A percentile compares a stretch with the other conserved stretches of the same genome.
Conservation (phyloP, 2,888 invertebrate genomes). For the Aphidoletes aphidimyza region DNA sequence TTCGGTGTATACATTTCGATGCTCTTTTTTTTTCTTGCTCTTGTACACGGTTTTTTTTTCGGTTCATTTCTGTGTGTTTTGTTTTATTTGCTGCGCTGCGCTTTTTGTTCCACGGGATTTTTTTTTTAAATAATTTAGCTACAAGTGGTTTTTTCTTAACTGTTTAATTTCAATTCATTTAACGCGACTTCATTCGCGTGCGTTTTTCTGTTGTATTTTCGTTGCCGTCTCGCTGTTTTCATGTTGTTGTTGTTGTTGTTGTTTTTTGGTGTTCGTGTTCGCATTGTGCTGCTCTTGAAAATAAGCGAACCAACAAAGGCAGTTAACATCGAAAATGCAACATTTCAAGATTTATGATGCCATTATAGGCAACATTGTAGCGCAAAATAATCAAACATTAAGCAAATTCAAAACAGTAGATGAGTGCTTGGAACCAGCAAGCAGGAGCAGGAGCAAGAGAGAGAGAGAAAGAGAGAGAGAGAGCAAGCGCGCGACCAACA, state of each 20-base stretch:
- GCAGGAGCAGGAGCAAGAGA: background rate
- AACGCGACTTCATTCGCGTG: background rate
- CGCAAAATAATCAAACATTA: conserved; percentile 38
- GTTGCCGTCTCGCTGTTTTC: background rate
- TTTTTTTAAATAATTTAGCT: conserved; percentile 50
- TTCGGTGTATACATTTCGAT: background rate
- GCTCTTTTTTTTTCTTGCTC: background rate
- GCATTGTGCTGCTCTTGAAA: conserved; percentile 24
- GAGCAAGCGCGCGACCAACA: no score
- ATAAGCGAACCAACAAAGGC: conserved; percentile 30
- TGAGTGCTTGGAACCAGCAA: background rate
- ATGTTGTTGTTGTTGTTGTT: background rate
- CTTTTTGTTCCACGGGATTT: conserved; percentile 19
- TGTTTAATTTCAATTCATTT: conserved; percentile 21
- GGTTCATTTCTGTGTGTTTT: background rate
- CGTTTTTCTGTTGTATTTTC: background rate
- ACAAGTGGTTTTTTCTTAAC: conserved; percentile 47
- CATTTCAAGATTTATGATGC: conserved; percentile 53
- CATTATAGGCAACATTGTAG: conserved; percentile 47
- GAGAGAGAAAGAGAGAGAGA: no score
- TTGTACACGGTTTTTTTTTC: no score
- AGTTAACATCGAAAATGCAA: conserved; percentile 50
- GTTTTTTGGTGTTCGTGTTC: background rate
- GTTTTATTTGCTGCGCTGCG: conserved; percentile 30
- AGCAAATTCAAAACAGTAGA: conserved; percentile 41